Conservation (phyloP, 2,113 vertebrate genomes). For the Hydrochoerus hydrochaeris region DNA sequence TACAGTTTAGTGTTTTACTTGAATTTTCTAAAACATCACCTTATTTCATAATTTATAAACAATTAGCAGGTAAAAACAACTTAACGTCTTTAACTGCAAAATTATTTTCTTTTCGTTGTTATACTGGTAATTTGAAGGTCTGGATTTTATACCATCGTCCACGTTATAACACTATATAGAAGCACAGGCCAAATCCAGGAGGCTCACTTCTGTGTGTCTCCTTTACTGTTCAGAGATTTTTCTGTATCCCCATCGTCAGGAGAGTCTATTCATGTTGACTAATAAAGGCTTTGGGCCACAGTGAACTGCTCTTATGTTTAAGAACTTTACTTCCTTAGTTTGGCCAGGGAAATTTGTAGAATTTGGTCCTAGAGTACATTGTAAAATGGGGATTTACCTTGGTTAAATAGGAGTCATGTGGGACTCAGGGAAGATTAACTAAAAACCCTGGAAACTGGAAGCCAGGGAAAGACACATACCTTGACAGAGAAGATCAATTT, state of each 20-base stretch:
- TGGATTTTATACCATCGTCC: neutral
- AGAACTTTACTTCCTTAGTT: neutral
- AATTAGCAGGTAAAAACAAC: constrained; percentile 40
- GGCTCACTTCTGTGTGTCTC: neutral
- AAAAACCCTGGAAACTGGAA: neutral
- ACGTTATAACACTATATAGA: neutral
- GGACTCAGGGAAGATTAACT: neutral
- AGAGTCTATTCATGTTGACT: neutral
- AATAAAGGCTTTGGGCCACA: neutral
- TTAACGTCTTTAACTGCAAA: constrained; percentile 5
- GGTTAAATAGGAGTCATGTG: neutral
- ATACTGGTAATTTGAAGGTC: neutral
- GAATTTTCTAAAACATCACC: constrained; percentile 21
- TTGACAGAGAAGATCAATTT: neutral
- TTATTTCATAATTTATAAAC: constrained; percentile 33
- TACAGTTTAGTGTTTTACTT: neutral
- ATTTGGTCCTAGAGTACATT: neutral
- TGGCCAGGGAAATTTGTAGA: neutral
- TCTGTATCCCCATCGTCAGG: neutral
- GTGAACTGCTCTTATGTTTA: neutral
- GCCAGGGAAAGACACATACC: neutral
- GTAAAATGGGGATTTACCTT: neutral
- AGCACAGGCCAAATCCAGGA: neutral
- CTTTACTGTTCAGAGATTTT: neutral
- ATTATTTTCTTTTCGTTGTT: neutral